Evolutionary conservation across 37 sponge, comb jelly and placozoan species (phyloP), one percentile per base, ranked within the genome.

Genomic region (Hormiphora californensis): DNA sequence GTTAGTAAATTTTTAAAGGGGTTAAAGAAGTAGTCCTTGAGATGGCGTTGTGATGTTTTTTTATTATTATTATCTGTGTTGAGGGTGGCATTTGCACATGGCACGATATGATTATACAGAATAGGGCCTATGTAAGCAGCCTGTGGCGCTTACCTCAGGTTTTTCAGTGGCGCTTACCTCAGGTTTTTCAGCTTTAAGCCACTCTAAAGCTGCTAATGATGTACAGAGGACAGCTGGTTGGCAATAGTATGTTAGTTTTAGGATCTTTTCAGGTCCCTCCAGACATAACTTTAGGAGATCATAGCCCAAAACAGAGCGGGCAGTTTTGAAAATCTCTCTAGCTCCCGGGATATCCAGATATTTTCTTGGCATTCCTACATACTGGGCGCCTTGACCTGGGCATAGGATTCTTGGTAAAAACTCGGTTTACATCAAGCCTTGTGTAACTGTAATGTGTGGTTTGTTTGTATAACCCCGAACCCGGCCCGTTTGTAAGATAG

Each of bases 171-270:
- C 7, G 11, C 68, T 65, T 5, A 73, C 81, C 46, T 43, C 21
- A 3, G 81, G 32, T 1, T 73, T 46, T 28, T 73, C 12, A n/a
- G 40, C 44, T 4, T 73, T 73, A 28, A 73, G 81, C 81, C 81
- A 73, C 12, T 73, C 27, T 11, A 73, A 28, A 43, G 81, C 81
- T 27, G 81, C 81, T 28, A 73, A 19, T 1, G 81, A 73, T 5
- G 81, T 73, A 19, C 46, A 43, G 28, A 73, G 9, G 43, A 73
- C 81, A 43, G 81, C 81, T n/a, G 81, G 81, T 33, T 73, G 81
- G 25, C 81, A 73, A 46, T 73, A 73, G 44, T 73, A 73, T 3
- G 81, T 73, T 30, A 73, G 25, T 28, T 39, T 73, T 30, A 73
- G 46, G 0, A 73, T 28, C 0, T 73, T 33, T 28, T 73, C 81